phyloP scores from a whole-genome alignment of 30 jellyfish, hydroid and myxozoan species.

The Rhopilema esculentum region DNA sequence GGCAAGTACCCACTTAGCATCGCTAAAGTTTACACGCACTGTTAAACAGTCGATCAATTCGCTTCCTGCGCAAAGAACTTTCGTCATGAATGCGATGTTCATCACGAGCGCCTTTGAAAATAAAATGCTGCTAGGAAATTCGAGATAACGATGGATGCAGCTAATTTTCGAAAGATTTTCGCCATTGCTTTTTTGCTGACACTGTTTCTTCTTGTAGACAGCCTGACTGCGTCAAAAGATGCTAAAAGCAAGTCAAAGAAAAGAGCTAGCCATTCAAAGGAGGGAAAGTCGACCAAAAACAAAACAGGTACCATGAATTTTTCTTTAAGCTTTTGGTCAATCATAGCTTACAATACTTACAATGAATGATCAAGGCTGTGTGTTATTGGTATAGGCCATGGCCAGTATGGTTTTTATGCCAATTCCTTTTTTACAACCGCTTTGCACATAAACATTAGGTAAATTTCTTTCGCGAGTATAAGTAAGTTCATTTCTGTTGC shows the following conservation, averaged over 20 bases:
- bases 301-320: slow-evolving; percentile 35
- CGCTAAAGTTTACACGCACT: slow-evolving; percentile 55
- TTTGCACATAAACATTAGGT: too few species aligned
- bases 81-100: not conserved
- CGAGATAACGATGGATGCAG: not conserved
- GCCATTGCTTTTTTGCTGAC: not conserved
- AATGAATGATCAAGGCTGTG: not conserved
- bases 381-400: not conserved
- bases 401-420: too few species aligned
- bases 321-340: not conserved
- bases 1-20: slow-evolving; percentile 32
- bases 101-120: slow-evolving; percentile 1
- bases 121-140: not conserved
- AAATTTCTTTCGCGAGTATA: too few species aligned
- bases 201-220: slow-evolving; percentile 9
- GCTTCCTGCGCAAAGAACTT: slow-evolving; percentile 38
- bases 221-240: not conserved
- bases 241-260: not conserved
- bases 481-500: too few species aligned
- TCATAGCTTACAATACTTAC: not conserved
- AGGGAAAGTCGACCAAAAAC: slow-evolving; percentile 20
- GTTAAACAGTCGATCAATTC: slow-evolving; percentile 25
- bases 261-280: not conserved
- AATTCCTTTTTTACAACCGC: too few species aligned
- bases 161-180: not conserved